A percentile compares a stretch with the other conserved stretches of the same genome.
phyloP scores from a whole-genome alignment of 1,140 invertebrate species.

The Drosophila ogumai region DNA sequence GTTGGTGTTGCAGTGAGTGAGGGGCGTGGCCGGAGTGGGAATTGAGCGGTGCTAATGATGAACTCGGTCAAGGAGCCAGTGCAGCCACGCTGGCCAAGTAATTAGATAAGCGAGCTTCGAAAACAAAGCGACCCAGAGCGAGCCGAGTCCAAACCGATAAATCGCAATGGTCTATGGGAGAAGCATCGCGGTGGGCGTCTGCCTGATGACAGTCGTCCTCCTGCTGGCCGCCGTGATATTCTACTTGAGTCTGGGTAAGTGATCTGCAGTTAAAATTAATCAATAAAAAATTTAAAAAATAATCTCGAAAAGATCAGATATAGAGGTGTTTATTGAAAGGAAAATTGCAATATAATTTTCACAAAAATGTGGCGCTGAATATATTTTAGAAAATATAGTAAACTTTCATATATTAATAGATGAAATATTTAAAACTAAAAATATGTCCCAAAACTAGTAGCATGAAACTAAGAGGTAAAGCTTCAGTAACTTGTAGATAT shows the following conservation, averaged over 20 bases:
- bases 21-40: slow-evolving; percentile 48
- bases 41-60: slow-evolving; percentile 49
- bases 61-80: slow-evolving; percentile 62
- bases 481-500: not conserved
- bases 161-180: slow-evolving; percentile 76
- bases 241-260: slow-evolving; percentile 78
- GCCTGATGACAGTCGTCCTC: slow-evolving; percentile 63
- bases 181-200: slow-evolving; percentile 74
- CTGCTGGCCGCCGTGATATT: slow-evolving; percentile 70
- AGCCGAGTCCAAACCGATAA: slow-evolving; percentile 25
- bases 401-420: too few species aligned
- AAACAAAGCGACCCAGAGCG: slow-evolving; percentile 22
- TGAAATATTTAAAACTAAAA: too few species aligned
- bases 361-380: too few species aligned
- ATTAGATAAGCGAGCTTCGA: slow-evolving; percentile 63
- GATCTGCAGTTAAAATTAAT: not conserved
- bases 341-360: not conserved
- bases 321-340: not conserved
- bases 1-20: slow-evolving; percentile 22
- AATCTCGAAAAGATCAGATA: not conserved
- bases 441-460: too few species aligned
- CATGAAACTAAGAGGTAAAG: too few species aligned
- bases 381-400: too few species aligned
- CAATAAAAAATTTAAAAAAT: too few species aligned
- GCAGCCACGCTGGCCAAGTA: slow-evolving; percentile 54